A percentile compares a stretch with the other conserved stretches of the same genome.
Conservation (phyloP, 1,140 invertebrate genomes). For the Episyrphus balteatus region DNA sequence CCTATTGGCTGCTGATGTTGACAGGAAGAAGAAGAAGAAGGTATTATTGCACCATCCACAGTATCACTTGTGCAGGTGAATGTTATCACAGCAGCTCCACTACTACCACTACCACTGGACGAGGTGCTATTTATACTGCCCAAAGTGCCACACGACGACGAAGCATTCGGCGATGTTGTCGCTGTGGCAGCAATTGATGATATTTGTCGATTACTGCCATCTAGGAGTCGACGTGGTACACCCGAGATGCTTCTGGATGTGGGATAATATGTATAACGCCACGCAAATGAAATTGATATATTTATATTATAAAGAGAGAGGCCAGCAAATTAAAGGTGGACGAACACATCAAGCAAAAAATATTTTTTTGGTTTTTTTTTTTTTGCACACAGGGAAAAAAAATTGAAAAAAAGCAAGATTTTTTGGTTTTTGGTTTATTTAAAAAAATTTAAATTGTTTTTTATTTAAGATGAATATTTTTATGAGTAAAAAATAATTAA, state of each 20-base stretch:
- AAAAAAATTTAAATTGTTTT: too few species aligned
- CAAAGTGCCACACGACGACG: conserved; percentile 25
- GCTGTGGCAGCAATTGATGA: conserved; percentile 9
- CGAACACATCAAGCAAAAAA: too few species aligned
- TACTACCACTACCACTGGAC: conserved; percentile 17
- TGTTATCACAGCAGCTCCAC: conserved; percentile 26
- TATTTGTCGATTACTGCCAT: conserved; percentile 19
- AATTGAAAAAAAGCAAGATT: too few species aligned
- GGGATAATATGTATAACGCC: too few species aligned
- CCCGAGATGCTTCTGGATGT: conserved; percentile 25
- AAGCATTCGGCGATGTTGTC: conserved; percentile 9
- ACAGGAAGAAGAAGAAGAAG: not conserved
- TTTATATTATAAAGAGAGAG: too few species aligned
- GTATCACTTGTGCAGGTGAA: conserved; percentile 22
- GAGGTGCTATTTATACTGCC: conserved; percentile 30
- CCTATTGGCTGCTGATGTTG: conserved; percentile 2
- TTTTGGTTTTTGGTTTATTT: too few species aligned
- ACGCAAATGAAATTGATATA: too few species aligned
- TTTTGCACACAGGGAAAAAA: too few species aligned
- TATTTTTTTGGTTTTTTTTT: too few species aligned
- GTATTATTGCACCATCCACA: conserved; percentile 10
- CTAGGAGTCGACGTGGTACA: conserved; percentile 33
- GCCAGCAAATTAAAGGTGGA: too few species aligned
- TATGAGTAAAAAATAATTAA: too few species aligned
- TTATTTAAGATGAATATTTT: too few species aligned